Base-by-base conservation (phyloP, 2,888 invertebrate species). In the Lithophane leautieri region DNA sequence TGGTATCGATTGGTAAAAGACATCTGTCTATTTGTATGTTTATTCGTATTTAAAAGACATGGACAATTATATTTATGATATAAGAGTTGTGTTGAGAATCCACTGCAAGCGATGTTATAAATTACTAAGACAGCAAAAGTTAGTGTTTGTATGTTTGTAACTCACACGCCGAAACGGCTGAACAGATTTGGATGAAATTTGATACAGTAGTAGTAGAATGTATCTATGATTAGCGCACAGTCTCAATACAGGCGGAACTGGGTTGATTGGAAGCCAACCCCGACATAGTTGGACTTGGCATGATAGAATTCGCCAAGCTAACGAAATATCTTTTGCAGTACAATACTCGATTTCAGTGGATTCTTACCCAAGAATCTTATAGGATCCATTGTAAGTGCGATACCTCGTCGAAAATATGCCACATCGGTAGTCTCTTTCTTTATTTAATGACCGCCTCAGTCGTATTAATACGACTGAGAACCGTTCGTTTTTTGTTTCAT, bases 91-190 rank as follows among this genome's bases (percentile, higher is more conserved):
- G 70, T 77, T 76, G 65, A 66, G 80, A 80, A 77, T 80, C 81
- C 81, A 86, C 80, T 86, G 84, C 66, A 76, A 83, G 66, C 56
- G 50, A 62, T 78, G 16, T 61, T n/a, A 63, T 52, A 62, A 63
- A 66, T 79, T 67, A 68, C 50, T 44, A 52, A 58, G 50, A 50
- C 54, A 60, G 40, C n/a, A n/a, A 40, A 78, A 25, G 40, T 73
- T 60, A 16, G 34, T 56, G 25, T 70, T 54, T 34, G 28, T 34
- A 60, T 16, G n/a, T 76, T 40, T 76, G n/a, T 62, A 16, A 54
- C n/a, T 47, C 54, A 14, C 54, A 19, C 28, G 22, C 75, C 19
- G 25, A 19, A 61, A 62, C 19, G 40, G 65, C 47, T 73, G 44
- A n/a, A 66, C 16, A 12, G 52, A 75, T 56, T 34, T 52, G n/a